Evolutionary conservation across 2,113 vertebrate genomes (phyloP).

Genomic region (Stegostoma tigrinum): DNA sequence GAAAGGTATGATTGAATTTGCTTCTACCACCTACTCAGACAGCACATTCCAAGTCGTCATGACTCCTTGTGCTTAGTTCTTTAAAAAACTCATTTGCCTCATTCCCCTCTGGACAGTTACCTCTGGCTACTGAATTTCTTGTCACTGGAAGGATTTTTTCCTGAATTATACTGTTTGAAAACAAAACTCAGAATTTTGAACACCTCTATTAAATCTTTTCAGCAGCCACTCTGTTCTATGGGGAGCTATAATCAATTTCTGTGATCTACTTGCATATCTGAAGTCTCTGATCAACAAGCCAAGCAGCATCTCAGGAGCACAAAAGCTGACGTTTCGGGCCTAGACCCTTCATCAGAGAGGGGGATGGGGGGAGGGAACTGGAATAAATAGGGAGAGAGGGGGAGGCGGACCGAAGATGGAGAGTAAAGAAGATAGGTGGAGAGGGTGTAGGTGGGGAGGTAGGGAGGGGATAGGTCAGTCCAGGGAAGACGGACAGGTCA

Average conservation of each 20-base stretch:
- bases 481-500: too few species aligned
- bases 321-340: too few species aligned
- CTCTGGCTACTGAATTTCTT: neutral
- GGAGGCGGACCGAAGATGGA: too few species aligned
- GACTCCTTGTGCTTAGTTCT: neutral
- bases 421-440: too few species aligned
- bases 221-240: neutral
- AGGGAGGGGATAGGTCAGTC: too few species aligned
- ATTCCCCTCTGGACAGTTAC: neutral
- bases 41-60: neutral
- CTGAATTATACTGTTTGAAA: neutral
- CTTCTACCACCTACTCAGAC: neutral
- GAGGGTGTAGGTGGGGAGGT: too few species aligned
- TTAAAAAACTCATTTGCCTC: neutral
- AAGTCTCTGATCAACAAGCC: neutral
- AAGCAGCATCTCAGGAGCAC: too few species aligned
- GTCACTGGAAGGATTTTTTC: neutral
- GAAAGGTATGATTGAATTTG: neutral
- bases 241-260: neutral
- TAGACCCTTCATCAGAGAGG: too few species aligned
- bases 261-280: neutral
- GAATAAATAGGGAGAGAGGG: too few species aligned
- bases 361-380: too few species aligned
- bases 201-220: neutral
- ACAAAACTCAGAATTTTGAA: neutral